Evolutionary conservation across 37 sponge, comb jelly and placozoan genomes (phyloP), one percentile per base, ranked within the genome.

Genomic region (Spongilla lacustris): DNA sequence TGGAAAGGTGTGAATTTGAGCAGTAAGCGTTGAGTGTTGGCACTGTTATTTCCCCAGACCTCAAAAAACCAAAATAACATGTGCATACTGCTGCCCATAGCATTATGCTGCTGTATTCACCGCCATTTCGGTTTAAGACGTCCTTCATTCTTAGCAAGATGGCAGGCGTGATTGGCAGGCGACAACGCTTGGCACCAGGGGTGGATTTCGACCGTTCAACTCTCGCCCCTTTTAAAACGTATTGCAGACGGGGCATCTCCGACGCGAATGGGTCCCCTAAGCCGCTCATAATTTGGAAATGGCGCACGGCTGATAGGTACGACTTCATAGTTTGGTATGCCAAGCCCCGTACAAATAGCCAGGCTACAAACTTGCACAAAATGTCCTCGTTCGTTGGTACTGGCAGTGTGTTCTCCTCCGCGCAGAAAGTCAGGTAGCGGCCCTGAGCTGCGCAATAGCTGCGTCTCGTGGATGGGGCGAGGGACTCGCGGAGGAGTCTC

Each of bases 381-480:
- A 26, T 25, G 9, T 73, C 28, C 50, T 89, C 84, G 31, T 84
- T 46, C 25, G 48, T 37, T 29, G 89, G 82, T 66, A 89, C 5
- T 2, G 82, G 84, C 33, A 26, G 8, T 0, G 25, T 14, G 28
- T 31, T 5, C 25, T 11, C 21, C 36, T 28, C 23, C 17, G 22
- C 34, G 70, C 83, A 89, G 66, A 77, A 89, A 36, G 68, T 25
- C 24, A 83, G 4, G 68, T 81, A 89, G 4, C 84, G 46, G 12
- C 27, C 27, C 77, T 71, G 19, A 17, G 50, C 89, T 2, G 73
- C 35, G 24, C 21, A 34, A 50, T 89, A 89, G 6, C 67, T 26
- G 10, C 66, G 36, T 2, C 69, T 68, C 13, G 89, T 83, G 25
- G 89, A 76, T 19, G 71, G 35, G n/a, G 89, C 83, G 34, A 83